A percentile compares a stretch with the other conserved stretches of the same genome.
Evolutionary conservation across 2,113 vertebrate genomes (phyloP).

Genomic region (Lophochroa leadbeateri): DNA sequence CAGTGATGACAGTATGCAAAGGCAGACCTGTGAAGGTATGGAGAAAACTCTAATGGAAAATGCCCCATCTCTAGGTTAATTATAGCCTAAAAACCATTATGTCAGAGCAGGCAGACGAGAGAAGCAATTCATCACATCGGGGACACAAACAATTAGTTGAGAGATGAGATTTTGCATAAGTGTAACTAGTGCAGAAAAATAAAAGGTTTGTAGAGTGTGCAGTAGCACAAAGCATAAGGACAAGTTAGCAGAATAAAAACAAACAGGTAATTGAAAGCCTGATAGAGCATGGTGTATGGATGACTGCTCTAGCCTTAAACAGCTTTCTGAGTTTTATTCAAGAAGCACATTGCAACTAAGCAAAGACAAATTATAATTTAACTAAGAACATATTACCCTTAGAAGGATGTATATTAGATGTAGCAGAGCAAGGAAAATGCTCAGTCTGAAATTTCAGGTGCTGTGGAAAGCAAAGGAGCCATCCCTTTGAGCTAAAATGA

Average conservation of each 20-base stretch:
- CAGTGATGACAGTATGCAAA: background rate
- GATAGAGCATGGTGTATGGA: background rate
- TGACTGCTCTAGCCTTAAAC: background rate
- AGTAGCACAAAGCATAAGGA: background rate
- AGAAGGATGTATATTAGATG: background rate
- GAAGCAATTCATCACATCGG: background rate
- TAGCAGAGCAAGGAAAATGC: background rate
- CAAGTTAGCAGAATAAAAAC: constrained; percentile 17
- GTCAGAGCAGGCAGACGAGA: background rate
- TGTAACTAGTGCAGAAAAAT: background rate
- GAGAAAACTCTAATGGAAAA: background rate
- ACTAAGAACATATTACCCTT: background rate
- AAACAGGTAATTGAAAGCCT: constrained; percentile 2
- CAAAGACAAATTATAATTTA: constrained; percentile 17
- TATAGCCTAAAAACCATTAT: background rate
- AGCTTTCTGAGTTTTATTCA: background rate
- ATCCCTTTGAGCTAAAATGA: background rate
- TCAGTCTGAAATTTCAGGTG: background rate
- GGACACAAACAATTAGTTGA: constrained; percentile 9
- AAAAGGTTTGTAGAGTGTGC: background rate
- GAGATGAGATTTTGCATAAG: constrained; percentile 17
- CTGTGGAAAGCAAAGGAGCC: background rate
- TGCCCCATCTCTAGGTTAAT: constrained; percentile 9
- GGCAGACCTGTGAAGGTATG: background rate
- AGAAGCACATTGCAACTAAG: background rate